Evolutionary conservation across 2,888 invertebrate species (phyloP).

Genomic region (Lasioglossum oenotherae): DNA sequence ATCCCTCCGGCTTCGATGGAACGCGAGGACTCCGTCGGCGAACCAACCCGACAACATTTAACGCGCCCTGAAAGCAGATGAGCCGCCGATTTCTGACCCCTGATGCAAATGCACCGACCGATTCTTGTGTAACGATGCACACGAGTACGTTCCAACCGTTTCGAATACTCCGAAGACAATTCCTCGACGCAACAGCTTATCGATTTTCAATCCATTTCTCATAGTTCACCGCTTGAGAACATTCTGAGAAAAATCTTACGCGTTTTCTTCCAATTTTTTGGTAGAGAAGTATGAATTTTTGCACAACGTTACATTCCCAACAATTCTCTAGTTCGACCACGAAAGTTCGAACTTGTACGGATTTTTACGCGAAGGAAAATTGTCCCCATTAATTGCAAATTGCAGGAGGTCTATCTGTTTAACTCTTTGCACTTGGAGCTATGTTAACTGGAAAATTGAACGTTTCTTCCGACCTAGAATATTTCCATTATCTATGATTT

Average conservation of each 20-base stretch:
- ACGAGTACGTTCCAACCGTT: neutral
- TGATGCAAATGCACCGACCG: neutral
- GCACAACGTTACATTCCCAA: too few relatives aligned
- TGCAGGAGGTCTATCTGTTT: too few relatives aligned
- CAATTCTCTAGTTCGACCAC: neutral
- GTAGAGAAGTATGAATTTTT: neutral
- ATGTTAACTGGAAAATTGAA: too few relatives aligned
- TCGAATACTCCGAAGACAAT: neutral
- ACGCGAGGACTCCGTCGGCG: constrained; percentile 27
- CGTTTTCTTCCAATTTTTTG: neutral
- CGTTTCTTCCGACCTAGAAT: too few relatives aligned
- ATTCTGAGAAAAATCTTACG: neutral
- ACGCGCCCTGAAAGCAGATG: constrained; percentile 44
- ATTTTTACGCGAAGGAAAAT: too few relatives aligned
- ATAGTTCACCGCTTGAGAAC: neutral
- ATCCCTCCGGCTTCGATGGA: constrained; percentile 38
- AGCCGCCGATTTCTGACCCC: constrained; percentile 21
- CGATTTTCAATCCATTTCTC: neutral
- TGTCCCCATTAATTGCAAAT: too few relatives aligned
- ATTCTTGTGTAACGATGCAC: neutral
- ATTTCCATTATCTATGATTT: too few relatives aligned
- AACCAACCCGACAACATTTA: constrained; percentile 32
- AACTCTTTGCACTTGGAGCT: too few relatives aligned
- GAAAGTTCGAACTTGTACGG: neutral
- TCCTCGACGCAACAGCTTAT: too few relatives aligned